Conservation (phyloP, 2,888 invertebrate species). For the Rhingia rostrata region DNA sequence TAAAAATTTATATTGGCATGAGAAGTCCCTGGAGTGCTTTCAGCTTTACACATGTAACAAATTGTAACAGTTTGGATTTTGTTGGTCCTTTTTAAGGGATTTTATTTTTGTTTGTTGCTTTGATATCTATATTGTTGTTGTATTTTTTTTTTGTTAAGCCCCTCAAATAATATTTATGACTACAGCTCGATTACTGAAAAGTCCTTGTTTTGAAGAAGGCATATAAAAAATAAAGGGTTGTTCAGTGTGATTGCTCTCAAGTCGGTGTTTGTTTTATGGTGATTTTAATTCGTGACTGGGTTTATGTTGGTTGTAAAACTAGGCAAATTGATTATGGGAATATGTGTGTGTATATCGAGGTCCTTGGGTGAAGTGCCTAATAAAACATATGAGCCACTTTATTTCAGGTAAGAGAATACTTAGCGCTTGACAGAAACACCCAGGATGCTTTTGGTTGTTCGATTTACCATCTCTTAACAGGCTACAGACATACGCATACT, state of each 20-base stretch:
- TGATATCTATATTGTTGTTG: conserved; percentile 46
- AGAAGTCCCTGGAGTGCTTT: conserved; percentile 82
- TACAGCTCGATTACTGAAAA: conserved; percentile 69
- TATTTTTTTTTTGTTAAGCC: conserved; percentile 26
- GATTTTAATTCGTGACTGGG: conserved; percentile 66
- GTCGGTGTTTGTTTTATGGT: conserved; percentile 69
- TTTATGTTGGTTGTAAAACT: conserved; percentile 51
- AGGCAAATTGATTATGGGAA: conserved; percentile 62
- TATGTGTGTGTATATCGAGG: neutral
- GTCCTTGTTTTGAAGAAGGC: conserved; percentile 60
- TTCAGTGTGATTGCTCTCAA: conserved; percentile 56
- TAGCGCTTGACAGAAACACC: too few relatives aligned
- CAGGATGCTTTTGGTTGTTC: too few relatives aligned
- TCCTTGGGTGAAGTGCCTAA: neutral
- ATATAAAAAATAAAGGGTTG: neutral
- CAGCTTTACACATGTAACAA: conserved; percentile 82
- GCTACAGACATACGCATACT: too few relatives aligned
- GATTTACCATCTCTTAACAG: too few relatives aligned
- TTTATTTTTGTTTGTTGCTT: conserved; percentile 45
- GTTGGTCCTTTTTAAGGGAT: conserved; percentile 50
- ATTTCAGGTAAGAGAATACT: too few relatives aligned
- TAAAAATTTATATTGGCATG: conserved; percentile 82
- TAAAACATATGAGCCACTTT: too few relatives aligned
- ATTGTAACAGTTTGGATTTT: conserved; percentile 79
- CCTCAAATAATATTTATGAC: conserved; percentile 73